Percentiles rank a stretch among this genome's conserved stretches.
Conservation (phyloP, 2,888 invertebrate genomes). For the Abrostola triplasia region DNA sequence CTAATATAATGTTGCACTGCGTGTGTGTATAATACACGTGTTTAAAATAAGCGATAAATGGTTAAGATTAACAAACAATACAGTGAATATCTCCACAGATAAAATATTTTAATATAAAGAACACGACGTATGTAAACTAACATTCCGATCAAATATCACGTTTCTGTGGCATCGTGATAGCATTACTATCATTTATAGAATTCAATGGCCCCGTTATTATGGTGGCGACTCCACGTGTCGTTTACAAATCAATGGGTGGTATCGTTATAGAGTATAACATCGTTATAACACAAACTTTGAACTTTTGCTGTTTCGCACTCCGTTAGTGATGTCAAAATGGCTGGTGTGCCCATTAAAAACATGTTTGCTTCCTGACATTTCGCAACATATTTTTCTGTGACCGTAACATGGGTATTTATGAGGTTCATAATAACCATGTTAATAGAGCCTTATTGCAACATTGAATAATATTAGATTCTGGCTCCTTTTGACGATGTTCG, state of each 20-base stretch:
- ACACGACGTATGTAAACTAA: conserved; percentile 22
- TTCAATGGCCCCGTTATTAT: conserved; percentile 46
- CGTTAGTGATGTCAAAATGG: conserved; percentile 29
- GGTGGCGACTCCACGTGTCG: conserved; percentile 34
- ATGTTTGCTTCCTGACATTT: conserved; percentile 1
- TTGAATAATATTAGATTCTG: conserved; percentile 1
- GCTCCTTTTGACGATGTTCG: not conserved
- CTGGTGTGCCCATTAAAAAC: not conserved
- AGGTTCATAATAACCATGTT: not conserved
- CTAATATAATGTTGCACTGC: too few species aligned
- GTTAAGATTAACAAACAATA: conserved; percentile 8
- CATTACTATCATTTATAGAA: conserved; percentile 37
- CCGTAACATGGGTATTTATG: not conserved
- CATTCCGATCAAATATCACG: conserved; percentile 53
- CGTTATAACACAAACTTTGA: conserved; percentile 37
- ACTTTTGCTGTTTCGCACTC: conserved; percentile 46
- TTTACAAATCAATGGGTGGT: conserved; percentile 39
- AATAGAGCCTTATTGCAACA: not conserved
- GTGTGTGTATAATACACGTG: too few species aligned
- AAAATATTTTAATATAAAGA: conserved; percentile 44
- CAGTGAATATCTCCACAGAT: conserved; percentile 39
- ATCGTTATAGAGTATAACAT: conserved; percentile 39
- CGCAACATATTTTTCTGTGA: not conserved
- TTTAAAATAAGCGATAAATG: not conserved
- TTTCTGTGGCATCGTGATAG: conserved; percentile 50